Evolutionary conservation across 2,113 vertebrate genomes (phyloP), one percentile per base, ranked within the genome.

Genomic region (Gnathonemus echidnorhynchus): DNA sequence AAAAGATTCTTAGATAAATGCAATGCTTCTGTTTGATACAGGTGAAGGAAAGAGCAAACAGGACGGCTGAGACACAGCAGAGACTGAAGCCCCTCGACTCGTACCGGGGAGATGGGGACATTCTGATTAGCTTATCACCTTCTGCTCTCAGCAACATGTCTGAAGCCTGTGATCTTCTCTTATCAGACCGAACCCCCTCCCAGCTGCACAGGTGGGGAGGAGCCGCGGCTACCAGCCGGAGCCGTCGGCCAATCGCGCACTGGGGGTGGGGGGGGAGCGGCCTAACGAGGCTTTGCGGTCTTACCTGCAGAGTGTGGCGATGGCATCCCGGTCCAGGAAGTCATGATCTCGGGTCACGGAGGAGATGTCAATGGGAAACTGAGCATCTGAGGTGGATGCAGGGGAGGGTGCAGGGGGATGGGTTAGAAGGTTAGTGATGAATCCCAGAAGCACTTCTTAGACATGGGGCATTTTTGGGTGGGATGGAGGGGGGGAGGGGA

Each of bases 321-420:
- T 99, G 88, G 98, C 97, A 91, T 99, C 98, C 94, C 97, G 97
- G 94, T 99, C 98, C 90, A 99, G 95, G 93, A 99, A 99, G 93
- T 99, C 98, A 89, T 99, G 98, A 90, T 99, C 98, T 93, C 95
- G 95, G 94, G 98, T 99, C 89, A 99, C 98, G 49, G 97, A 96
- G 24, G 96, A 92, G 86, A 99, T 98, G 92, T 99, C 97, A 92
- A 99, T 97, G 11, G 98, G 98, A 93, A 99, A 99, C 90, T 96
- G 96, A 89, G 97, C 96, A 95, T 99, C 98, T 99, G 91, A 19
- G 70, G 50, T 27, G 35, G 66, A 7, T 62, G 58, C 7, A n/a
- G 0, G 91, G 87, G 93, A 88, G 91, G 1, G 92, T 50, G 74
- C 21, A 46, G 35, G 48, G 17, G n/a, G 31, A 27, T 62, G 74